Conservation (phyloP, 1,140 invertebrate genomes). For the Watersipora subatra region DNA sequence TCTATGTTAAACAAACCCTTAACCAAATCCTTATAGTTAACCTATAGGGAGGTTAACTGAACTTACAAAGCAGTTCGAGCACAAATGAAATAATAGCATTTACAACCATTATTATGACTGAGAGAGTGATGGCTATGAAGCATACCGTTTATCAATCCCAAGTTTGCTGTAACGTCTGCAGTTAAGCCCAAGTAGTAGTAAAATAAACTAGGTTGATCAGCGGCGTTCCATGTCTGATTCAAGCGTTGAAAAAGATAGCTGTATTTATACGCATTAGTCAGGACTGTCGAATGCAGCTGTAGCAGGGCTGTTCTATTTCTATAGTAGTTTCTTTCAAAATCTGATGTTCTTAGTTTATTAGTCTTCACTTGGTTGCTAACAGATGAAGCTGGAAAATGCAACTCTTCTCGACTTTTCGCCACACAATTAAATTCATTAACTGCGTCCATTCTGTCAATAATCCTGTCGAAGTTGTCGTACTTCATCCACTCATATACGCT, state of each 20-base stretch:
- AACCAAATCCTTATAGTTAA: too few species aligned
- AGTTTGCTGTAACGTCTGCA: slow-evolving; percentile 84
- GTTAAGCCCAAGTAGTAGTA: slow-evolving; percentile 90
- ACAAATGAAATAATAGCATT: too few species aligned
- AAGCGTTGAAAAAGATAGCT: slow-evolving; percentile 63
- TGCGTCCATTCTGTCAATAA: slow-evolving; percentile 62
- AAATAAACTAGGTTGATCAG: slow-evolving; percentile 92
- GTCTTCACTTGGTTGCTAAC: slow-evolving; percentile 85
- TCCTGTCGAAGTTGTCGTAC: slow-evolving; percentile 73
- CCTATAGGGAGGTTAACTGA: too few species aligned
- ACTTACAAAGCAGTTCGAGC: too few species aligned
- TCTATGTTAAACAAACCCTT: too few species aligned
- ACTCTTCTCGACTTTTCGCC: slow-evolving; percentile 65
- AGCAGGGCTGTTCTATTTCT: slow-evolving; percentile 82
- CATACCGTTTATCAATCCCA: slow-evolving; percentile 60
- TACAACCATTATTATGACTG: too few species aligned
- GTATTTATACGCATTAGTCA: slow-evolving; percentile 86
- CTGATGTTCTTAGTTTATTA: slow-evolving; percentile 67
- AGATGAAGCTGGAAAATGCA: slow-evolving; percentile 65
- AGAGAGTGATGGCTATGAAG: too few species aligned
- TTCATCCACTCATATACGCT: slow-evolving; percentile 29
- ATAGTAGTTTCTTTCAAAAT: slow-evolving; percentile 54
- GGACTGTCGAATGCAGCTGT: slow-evolving; percentile 87
- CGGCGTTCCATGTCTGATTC: slow-evolving; percentile 38
- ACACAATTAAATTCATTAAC: slow-evolving; percentile 69